A percentile compares a stretch with the other conserved stretches of the same genome.
phyloP scores from a whole-genome alignment of 2,888 invertebrate species.

The Drosophila algonquin region DNA sequence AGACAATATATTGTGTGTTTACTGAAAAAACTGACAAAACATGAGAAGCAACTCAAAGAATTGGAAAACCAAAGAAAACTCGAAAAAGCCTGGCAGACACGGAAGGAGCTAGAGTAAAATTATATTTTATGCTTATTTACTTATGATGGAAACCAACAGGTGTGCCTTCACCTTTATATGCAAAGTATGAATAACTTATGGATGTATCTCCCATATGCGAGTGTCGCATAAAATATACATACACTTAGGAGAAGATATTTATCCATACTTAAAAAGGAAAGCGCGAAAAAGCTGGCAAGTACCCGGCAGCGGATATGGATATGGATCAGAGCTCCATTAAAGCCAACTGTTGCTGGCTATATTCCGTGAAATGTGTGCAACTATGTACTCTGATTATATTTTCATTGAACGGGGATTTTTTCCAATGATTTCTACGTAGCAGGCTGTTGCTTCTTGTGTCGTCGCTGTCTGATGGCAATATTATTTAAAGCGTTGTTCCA shows the following conservation, averaged over 20 bases:
- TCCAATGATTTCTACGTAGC: conserved; percentile 17
- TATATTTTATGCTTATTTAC: conserved; percentile 66
- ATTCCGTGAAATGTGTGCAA: conserved; percentile 34
- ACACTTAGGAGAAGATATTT: not conserved
- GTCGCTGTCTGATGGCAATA: not conserved
- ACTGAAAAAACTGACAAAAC: conserved; percentile 26
- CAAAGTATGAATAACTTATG: conserved; percentile 1
- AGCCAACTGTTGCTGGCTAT: conserved; percentile 45
- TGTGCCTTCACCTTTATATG: no score
- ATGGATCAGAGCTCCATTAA: conserved; percentile 26
- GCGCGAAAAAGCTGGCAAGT: conserved; percentile 30
- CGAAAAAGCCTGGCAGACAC: conserved; percentile 26
- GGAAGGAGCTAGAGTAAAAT: conserved; percentile 50
- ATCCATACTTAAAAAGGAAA: conserved; percentile 8
- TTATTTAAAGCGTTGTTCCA: not conserved
- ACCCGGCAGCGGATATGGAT: conserved; percentile 1
- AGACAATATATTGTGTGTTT: no score
- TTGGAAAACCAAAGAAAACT: conserved; percentile 7
- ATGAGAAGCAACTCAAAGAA: not conserved
- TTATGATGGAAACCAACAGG: conserved; percentile 24
- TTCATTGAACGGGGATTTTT: conserved; percentile 14
- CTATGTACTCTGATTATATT: no score
- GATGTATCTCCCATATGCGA: not conserved
- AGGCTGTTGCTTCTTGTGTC: no score
- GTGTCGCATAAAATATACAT: conserved; percentile 3